Percentiles rank a stretch among this genome's conserved stretches.
phyloP scores from a whole-genome alignment of 1,140 invertebrate species.

The Drosophila saltans region DNA sequence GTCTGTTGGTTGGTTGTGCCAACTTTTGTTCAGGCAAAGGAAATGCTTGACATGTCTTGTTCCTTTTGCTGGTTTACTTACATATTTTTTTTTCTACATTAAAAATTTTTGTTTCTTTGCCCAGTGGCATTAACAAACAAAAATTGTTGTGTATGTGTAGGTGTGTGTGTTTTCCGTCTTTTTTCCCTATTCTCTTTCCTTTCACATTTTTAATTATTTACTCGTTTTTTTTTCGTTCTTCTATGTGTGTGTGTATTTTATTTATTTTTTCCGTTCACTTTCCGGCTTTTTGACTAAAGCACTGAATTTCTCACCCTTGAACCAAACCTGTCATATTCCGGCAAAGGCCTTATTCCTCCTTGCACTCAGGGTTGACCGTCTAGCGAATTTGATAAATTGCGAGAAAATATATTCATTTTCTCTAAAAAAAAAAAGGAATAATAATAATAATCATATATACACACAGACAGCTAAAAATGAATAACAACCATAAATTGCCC shows the following conservation, averaged over 20 bases:
- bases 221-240: constrained; percentile 28
- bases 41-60: constrained; percentile 75
- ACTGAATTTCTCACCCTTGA: constrained; percentile 27
- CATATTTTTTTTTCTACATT: constrained; percentile 34
- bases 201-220: constrained; percentile 58
- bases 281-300: constrained; percentile 4
- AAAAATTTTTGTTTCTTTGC: constrained; percentile 27
- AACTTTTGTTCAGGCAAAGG: constrained; percentile 63
- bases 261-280: constrained; percentile 42
- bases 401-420: constrained; percentile 23
- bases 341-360: not conserved
- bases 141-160: not conserved
- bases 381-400: constrained; percentile 39
- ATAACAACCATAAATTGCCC: constrained; percentile 47
- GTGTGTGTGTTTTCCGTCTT: not conserved
- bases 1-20: constrained; percentile 18
- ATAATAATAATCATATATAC: not conserved
- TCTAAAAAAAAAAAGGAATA: not conserved
- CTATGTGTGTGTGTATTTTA: not conserved
- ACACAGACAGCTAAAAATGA: constrained; percentile 8
- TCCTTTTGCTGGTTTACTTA: constrained; percentile 56
- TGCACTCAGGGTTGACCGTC: constrained; percentile 11
- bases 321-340: constrained; percentile 28
- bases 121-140: constrained; percentile 49
- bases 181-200: constrained; percentile 15